Conservation (phyloP, 1,140 invertebrate genomes). For the Euwallacea similis region DNA sequence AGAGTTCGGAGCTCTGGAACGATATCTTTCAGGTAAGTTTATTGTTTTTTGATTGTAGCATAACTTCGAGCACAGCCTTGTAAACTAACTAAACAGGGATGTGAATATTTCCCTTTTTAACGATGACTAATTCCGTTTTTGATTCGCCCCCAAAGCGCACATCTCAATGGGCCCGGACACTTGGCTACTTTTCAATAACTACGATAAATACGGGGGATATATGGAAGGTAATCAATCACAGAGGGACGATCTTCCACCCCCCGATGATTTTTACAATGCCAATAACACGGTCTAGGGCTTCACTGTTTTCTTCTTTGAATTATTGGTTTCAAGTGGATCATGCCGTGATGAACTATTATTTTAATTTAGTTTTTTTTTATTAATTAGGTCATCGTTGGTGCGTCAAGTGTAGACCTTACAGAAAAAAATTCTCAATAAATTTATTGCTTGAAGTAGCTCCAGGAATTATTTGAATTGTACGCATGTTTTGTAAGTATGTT, state of each 20-base stretch:
- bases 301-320: conserved; percentile 9
- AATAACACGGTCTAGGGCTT: conserved; percentile 42
- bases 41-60: neutral
- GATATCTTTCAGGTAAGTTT: conserved; percentile 50
- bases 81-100: conserved; percentile 1
- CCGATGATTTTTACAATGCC: conserved; percentile 38
- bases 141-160: conserved; percentile 41
- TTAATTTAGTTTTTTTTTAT: too few relatives aligned
- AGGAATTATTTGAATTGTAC: too few relatives aligned
- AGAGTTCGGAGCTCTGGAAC: conserved; percentile 59
- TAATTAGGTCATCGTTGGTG: too few relatives aligned
- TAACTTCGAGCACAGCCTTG: neutral
- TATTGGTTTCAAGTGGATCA: neutral
- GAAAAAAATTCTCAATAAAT: neutral
- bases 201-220: conserved; percentile 73
- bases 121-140: conserved; percentile 14
- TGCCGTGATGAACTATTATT: too few relatives aligned
- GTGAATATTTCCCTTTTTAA: neutral
- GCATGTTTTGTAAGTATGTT: too few relatives aligned
- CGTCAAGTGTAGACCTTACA: too few relatives aligned
- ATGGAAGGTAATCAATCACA: conserved; percentile 67
- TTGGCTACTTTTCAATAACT: conserved; percentile 81
- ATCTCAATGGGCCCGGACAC: neutral
- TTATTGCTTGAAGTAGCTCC: conserved; percentile 8
- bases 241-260: neutral